Evolutionary conservation across 2,888 invertebrate genomes (phyloP).

Genomic region (Melinaea menophilus): DNA sequence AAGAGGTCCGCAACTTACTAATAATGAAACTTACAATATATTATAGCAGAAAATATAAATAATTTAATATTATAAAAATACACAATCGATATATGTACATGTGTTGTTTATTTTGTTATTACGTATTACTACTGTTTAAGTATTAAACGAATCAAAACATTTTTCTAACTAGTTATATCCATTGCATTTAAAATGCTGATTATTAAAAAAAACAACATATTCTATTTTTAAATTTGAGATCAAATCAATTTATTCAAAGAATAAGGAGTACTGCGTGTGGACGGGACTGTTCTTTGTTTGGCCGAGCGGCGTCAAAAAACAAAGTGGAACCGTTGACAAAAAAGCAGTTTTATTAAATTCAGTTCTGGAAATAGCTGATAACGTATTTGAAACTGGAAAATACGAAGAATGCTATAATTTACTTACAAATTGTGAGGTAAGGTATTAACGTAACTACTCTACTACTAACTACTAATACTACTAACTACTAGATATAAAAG

Average conservation of each 20-base stretch:
- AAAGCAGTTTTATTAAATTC: constrained; percentile 44
- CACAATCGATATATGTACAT: too few relatives aligned
- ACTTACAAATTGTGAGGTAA: constrained; percentile 76
- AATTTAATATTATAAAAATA: too few relatives aligned
- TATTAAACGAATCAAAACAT: too few relatives aligned
- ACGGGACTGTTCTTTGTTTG: constrained; percentile 49
- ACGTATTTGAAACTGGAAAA: constrained; percentile 80
- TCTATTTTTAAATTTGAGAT: constrained; percentile 7
- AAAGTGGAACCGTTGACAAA: constrained; percentile 34
- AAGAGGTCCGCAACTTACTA: too few relatives aligned
- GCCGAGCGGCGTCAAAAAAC: constrained; percentile 49
- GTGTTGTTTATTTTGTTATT: too few relatives aligned
- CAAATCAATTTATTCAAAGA: neutral
- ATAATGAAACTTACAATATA: too few relatives aligned
- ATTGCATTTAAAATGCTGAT: neutral
- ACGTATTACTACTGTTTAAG: too few relatives aligned
- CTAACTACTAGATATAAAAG: too few relatives aligned
- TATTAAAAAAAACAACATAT: neutral
- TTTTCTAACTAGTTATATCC: too few relatives aligned
- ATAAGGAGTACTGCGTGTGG: constrained; percentile 1
- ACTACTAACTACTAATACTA: too few relatives aligned
- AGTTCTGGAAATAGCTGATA: constrained; percentile 80
- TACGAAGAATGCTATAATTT: constrained; percentile 82
- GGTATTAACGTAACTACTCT: neutral
- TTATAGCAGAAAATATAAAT: too few relatives aligned